These are phyloP conservation scores for Urophycis tenuis DNA, from an alignment of 2,797 vertebrate genomes.

Conservation along the genomic window DNA sequence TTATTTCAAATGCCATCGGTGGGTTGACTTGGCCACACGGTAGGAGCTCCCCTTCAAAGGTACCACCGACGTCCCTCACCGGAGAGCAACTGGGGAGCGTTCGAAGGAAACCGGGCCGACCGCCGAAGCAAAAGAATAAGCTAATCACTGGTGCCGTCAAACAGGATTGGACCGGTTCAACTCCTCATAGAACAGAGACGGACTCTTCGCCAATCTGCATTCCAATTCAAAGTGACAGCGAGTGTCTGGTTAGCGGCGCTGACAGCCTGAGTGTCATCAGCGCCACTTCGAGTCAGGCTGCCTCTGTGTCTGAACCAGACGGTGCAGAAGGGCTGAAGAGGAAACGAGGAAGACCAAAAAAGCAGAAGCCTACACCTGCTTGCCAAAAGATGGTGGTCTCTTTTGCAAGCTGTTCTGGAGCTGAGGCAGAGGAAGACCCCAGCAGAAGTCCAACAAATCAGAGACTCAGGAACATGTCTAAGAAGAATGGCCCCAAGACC, in stretches of 20 bases:
- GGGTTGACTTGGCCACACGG: background rate
- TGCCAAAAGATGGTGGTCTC: background rate
- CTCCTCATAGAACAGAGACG: background rate
- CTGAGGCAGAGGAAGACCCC: slow-evolving; percentile 23
- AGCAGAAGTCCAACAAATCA: slow-evolving; percentile 16
- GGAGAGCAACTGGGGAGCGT: background rate
- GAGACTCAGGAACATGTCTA: background rate
- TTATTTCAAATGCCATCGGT: background rate
- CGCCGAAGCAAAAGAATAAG: background rate
- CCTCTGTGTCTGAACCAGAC: slow-evolving; percentile 17
- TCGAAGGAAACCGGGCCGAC: background rate
- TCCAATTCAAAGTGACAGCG: slow-evolving; percentile 23
- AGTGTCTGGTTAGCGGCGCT: slow-evolving; percentile 8
- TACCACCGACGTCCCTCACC: background rate
- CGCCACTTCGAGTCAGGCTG: slow-evolving; percentile 20
- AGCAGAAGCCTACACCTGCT: background rate
- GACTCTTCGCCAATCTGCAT: slow-evolving; percentile 16
- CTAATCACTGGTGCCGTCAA: background rate
- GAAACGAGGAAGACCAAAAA: slow-evolving; percentile 49
- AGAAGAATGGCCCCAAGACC: slow-evolving; percentile 26
- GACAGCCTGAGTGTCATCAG: slow-evolving; percentile 14
- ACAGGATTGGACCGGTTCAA: background rate
- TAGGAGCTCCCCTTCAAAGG: background rate
- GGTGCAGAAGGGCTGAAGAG: slow-evolving; percentile 21
- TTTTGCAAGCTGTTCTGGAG: background rate